Conservation (phyloP, 2,113 vertebrate genomes). For the Cricetomys ansorgei region DNA sequence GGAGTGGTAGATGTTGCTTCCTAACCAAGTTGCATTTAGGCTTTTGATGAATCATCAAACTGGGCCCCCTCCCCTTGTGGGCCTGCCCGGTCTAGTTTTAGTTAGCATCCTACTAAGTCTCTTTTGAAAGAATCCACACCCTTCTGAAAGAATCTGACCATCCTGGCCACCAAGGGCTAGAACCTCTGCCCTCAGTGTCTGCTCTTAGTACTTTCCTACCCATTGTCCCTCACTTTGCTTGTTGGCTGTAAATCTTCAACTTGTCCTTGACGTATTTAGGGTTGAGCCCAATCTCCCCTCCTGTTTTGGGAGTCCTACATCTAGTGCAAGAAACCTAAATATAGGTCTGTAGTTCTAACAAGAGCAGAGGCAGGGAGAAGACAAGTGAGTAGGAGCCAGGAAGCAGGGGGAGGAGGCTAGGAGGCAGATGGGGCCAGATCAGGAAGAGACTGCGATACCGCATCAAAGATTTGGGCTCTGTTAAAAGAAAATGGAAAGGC, state of each 20-base stretch:
- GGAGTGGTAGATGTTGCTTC: not conserved
- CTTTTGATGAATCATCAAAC: not conserved
- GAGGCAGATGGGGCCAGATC: not conserved
- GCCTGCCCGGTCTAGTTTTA: not conserved
- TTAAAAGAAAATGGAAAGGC: not conserved
- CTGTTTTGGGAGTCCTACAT: not conserved
- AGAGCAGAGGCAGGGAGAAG: not conserved
- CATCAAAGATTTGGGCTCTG: conserved; percentile 8
- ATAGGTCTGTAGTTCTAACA: not conserved
- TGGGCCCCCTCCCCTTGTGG: not conserved
- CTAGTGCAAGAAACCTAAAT: not conserved
- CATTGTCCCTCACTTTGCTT: not conserved
- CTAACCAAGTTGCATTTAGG: not conserved
- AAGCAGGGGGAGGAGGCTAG: conserved; percentile 7
- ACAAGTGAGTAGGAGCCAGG: not conserved
- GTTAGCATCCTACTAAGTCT: not conserved
- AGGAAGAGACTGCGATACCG: not conserved
- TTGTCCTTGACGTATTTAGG: not conserved
- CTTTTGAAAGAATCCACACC: not conserved
- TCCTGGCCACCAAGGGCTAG: not conserved
- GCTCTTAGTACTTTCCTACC: not conserved
- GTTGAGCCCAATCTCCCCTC: no score
- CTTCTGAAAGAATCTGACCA: not conserved
- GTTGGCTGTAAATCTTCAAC: not conserved
- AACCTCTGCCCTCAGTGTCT: not conserved